phyloP scores from a whole-genome alignment of 2,113 vertebrate genomes.

The Seriola quinqueradiata region DNA sequence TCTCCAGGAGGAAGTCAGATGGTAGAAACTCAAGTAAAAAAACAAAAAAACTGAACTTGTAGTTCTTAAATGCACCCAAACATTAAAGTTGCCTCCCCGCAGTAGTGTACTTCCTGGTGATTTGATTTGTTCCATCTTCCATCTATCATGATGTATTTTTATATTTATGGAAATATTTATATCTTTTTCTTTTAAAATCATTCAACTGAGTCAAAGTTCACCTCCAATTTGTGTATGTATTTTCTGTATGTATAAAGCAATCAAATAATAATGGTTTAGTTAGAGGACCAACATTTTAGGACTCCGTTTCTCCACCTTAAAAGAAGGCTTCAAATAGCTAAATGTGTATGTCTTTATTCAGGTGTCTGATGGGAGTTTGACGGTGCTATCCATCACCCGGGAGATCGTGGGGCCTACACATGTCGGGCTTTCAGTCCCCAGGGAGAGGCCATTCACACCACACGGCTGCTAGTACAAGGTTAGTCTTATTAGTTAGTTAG shows the following conservation, averaged over 20 bases:
- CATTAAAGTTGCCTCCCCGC: background rate
- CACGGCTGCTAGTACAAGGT: conserved; percentile 97
- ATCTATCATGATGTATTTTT: background rate
- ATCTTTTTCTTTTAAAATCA: background rate
- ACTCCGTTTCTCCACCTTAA: too few species aligned
- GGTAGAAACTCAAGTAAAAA: background rate
- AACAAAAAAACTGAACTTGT: background rate
- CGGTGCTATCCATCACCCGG: conserved; percentile 90
- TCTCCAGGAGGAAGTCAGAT: background rate
- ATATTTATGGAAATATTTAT: background rate
- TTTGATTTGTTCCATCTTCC: background rate
- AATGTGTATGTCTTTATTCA: conserved; percentile 22
- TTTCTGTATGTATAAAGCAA: too few species aligned
- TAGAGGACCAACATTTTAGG: too few species aligned
- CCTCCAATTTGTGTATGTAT: too few species aligned
- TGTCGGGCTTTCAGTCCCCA: conserved; percentile 97
- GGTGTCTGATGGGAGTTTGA: conserved; percentile 97
- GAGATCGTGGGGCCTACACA: conserved; percentile 95
- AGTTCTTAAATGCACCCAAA: background rate
- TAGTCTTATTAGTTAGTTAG: too few species aligned
- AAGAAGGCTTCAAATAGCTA: background rate
- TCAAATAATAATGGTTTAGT: background rate
- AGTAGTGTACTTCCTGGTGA: background rate
- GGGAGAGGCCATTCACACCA: conserved; percentile 96
- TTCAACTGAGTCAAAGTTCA: too few species aligned